phyloP scores from a whole-genome alignment of 2,797 vertebrate species.

The Cyprinodon diabolis region DNA sequence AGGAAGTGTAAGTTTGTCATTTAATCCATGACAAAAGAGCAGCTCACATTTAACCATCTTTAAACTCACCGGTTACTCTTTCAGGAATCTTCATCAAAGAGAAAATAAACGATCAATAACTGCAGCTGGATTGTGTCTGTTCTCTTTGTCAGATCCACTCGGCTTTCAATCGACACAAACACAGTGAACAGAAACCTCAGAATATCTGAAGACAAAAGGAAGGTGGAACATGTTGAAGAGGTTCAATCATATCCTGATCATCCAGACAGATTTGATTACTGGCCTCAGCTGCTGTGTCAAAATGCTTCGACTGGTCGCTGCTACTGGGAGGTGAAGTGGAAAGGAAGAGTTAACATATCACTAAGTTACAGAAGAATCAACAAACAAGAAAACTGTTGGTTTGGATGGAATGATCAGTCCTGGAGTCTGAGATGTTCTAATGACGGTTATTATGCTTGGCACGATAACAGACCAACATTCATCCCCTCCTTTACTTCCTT shows the following conservation, averaged over 20 bases:
- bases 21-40: background rate
- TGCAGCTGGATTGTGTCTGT: background rate
- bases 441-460: background rate
- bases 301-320: background rate
- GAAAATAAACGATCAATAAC: background rate
- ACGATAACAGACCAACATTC: background rate
- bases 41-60: background rate
- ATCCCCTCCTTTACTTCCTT: too few species aligned
- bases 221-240: background rate
- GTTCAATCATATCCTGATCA: background rate
- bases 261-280: background rate
- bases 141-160: background rate
- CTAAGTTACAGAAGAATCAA: background rate
- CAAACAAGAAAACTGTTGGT: background rate
- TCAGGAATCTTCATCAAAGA: background rate
- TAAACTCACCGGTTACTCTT: background rate
- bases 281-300: background rate
- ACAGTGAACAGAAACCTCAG: background rate
- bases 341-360: rapidly evolving
- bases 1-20: background rate
- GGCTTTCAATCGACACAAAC: background rate
- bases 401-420: background rate
- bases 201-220: background rate
- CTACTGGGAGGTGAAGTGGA: background rate
- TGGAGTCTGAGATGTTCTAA: background rate